Evolutionary conservation across 2,113 vertebrate species (phyloP), one percentile per base, ranked within the genome.

Genomic region (Agelaius tricolor): DNA sequence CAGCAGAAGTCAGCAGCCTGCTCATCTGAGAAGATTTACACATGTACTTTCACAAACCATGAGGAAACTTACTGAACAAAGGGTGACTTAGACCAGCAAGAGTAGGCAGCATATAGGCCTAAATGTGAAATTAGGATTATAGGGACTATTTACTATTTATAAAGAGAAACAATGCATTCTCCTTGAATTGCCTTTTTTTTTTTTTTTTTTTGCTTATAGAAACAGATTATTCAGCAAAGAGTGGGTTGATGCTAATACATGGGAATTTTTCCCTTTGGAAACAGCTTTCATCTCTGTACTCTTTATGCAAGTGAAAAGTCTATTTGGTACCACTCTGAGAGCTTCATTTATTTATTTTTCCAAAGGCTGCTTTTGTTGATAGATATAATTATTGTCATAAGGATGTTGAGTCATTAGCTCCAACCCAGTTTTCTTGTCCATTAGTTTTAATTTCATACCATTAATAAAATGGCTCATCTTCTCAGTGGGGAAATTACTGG

Each of bases 211-310:
- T 76, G 3, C 77, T 93, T 72, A 77, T 26, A 79, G 89, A 82
- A 93, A 87, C 33, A 61, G 86, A 94, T 91, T 82, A 87, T 69
- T 96, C 91, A 89, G 87, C 73, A 68, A 87, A 84, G 94, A 94
- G 77, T 92, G 54, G 87, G 86, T 23, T 72, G 74, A 91, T 92
- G 39, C 63, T 90, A 93, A 94, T 80, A 89, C 37, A 79, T 39
- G 73, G 55, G 80, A 95, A 96, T 94, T 89, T 59, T 82, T 94
- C 18, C 6, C 69, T 75, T 76, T 76, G 68, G 91, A 87, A 92
- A 78, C 47, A 77, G 39, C 55, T 87, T 80, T 93, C 51, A 0
- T 78, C 59, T 79, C 86, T 66, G n/a, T 27, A 51, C 23, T 81
- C 62, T 57, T 82, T 51, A 93, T 37, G 41, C 37, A 87, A 63